Conservation (phyloP, 2,113 vertebrate genomes). For the Otolemur garnettii region DNA sequence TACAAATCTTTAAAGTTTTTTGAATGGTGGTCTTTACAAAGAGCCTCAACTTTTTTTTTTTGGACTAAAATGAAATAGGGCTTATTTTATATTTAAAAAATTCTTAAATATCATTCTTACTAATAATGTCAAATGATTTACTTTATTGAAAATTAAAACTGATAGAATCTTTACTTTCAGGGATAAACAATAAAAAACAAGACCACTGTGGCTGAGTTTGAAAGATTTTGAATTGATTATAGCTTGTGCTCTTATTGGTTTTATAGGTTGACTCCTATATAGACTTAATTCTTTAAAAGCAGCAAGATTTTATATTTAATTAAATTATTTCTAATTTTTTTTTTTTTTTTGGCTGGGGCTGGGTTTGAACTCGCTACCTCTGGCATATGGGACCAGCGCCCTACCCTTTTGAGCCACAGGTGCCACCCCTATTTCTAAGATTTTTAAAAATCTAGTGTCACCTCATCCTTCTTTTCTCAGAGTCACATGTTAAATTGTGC, state of each 20-base stretch:
- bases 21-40: conserved; percentile 69
- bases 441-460: neutral
- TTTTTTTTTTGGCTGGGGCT: too few species aligned
- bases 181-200: conserved; percentile 68
- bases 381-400: too few species aligned
- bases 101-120: conserved; percentile 68
- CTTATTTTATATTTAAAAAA: conserved; percentile 69
- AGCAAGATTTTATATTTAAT: conserved; percentile 80
- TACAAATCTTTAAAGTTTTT: conserved; percentile 61
- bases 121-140: conserved; percentile 74
- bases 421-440: too few species aligned
- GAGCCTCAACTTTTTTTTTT: conserved; percentile 57
- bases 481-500: neutral
- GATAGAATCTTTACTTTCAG: conserved; percentile 72
- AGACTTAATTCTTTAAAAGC: conserved; percentile 81
- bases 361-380: too few species aligned
- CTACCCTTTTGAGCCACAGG: too few species aligned
- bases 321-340: conserved; percentile 38
- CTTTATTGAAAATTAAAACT: conserved; percentile 72
- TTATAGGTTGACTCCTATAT: conserved; percentile 64
- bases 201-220: conserved; percentile 62
- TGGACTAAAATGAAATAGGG: conserved; percentile 58
- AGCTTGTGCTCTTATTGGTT: conserved; percentile 75
- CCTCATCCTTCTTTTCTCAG: neutral
- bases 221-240: conserved; percentile 43